Percentiles rank a stretch among this genome's conserved stretches.
phyloP scores from a whole-genome alignment of 2,113 vertebrate species.

The Barbus barbus region DNA sequence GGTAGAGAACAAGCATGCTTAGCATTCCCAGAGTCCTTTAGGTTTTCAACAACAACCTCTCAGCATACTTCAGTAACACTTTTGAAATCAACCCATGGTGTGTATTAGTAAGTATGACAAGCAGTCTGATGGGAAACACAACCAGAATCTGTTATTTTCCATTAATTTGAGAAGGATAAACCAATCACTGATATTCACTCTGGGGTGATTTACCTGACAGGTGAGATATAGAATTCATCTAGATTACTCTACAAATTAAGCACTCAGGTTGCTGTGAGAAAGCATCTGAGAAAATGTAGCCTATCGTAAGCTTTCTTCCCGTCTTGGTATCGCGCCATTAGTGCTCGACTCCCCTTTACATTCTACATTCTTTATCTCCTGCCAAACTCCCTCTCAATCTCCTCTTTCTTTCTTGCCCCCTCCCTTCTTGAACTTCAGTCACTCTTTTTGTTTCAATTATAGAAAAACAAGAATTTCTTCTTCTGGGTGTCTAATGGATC shows the following conservation, averaged over 20 bases:
- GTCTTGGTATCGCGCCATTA: constrained; percentile 31
- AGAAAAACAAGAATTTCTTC: constrained; percentile 71
- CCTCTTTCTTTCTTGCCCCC: constrained; percentile 14
- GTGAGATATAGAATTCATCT: neutral
- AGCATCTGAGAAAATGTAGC: neutral
- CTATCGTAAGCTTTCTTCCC: neutral
- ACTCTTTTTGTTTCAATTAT: constrained; percentile 59
- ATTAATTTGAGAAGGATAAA: neutral
- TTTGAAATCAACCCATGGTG: neutral
- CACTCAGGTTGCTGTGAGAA: neutral
- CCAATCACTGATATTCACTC: neutral
- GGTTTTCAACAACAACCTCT: neutral
- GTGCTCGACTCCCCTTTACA: constrained; percentile 41
- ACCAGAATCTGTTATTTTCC: neutral
- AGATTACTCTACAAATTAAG: constrained; percentile 1
- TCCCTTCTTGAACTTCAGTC: constrained; percentile 51
- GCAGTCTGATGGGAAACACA: neutral
- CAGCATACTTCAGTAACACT: neutral
- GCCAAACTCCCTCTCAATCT: constrained; percentile 24
- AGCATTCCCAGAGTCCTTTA: neutral
- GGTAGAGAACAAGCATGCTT: neutral
- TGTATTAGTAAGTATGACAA: neutral
- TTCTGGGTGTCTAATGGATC: constrained; percentile 54
- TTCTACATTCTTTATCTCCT: constrained; percentile 47
- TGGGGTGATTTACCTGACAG: neutral